Evolutionary conservation across 2,113 vertebrate species (phyloP).

Genomic region (Paedocypris sp.): DNA sequence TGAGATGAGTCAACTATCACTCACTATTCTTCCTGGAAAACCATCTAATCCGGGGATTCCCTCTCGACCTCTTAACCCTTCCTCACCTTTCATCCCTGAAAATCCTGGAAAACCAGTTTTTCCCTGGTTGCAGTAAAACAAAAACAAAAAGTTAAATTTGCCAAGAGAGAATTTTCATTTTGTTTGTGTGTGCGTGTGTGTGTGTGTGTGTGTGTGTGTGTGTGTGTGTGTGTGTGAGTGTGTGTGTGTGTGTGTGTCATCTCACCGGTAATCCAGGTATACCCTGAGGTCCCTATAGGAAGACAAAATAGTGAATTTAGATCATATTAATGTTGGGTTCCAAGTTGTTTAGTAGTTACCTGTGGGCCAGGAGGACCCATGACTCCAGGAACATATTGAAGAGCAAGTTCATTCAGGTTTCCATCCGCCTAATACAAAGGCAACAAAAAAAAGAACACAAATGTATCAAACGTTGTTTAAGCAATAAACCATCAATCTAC

Average conservation of each 20-base stretch:
- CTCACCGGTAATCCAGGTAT: constrained; percentile 55
- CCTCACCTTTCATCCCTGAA: constrained; percentile 56
- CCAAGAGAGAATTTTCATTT: neutral
- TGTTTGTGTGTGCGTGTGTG: too few species aligned
- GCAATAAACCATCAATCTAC: too few species aligned
- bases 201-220: too few species aligned
- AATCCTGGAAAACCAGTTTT: constrained; percentile 51
- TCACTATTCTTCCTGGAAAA: constrained; percentile 62
- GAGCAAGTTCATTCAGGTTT: constrained; percentile 38
- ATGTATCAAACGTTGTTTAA: too few species aligned
- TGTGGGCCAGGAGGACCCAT: constrained; percentile 60
- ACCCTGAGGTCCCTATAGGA: constrained; percentile 55
- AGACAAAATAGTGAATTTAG: neutral
- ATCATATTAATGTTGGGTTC: neutral
- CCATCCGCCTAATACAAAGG: constrained; percentile 60
- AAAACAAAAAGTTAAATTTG: neutral
- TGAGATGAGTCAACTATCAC: neutral
- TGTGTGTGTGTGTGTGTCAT: too few species aligned
- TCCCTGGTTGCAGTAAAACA: too few species aligned
- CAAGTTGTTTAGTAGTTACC: constrained; percentile 50
- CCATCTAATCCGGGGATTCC: constrained; percentile 73
- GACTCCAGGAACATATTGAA: constrained; percentile 33
- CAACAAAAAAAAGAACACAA: constrained; percentile 46
- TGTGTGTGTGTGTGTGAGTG: too few species aligned
- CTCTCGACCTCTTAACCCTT: constrained; percentile 55